Base-by-base conservation (phyloP, 2,888 invertebrate species). In the Protonemura montana region DNA sequence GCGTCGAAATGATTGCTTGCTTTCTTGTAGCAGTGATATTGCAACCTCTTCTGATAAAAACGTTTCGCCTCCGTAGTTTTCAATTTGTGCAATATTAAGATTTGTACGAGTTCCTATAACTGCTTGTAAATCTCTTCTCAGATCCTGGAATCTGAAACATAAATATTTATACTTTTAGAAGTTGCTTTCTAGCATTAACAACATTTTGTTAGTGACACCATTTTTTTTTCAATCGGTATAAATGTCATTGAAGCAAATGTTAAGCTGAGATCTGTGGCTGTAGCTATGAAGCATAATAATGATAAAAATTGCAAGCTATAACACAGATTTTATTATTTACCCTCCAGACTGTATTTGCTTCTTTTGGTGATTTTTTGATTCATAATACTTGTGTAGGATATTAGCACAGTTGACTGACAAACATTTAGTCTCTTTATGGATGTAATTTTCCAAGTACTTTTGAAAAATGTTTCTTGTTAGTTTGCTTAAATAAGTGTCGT, bases 31-130 rank as follows among this genome's bases (percentile, higher is more conserved):
- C 90, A 99, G 94, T 89, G 95, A 96, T 88, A 98, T 97, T 0
- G 98, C 98, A 1, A 99, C 93, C 90, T 98, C 97, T 91, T 99
- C 98, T 0, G 98, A 98, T 0, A 99, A 93, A 91, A 99, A 98
- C 0, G 98, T 99, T 92, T 99, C 99, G 0, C 98, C 99, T 0
- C 98, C 98, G 90, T 98, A 98, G 91, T 98, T 97, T 91, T 99
- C 99, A 81, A 98, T 97, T 90, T 97, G 96, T 0, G 97, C 98
- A 88, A 98, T 97, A 90, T 98, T 98, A 87, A 98, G 97, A 90
- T 98, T 98, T 0, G 98, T 96, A 86, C 97, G 94, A 0, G 97
- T 96, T 0, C 98, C 97, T 88, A 99, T 96, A 16, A 97, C 96
- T 0, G 98, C 98, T 92, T 99, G 98, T 88, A 99, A 92, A 90